Evolutionary conservation across 2,113 vertebrate species (phyloP).

Genomic region (Phalacrocorax pelagicus): DNA sequence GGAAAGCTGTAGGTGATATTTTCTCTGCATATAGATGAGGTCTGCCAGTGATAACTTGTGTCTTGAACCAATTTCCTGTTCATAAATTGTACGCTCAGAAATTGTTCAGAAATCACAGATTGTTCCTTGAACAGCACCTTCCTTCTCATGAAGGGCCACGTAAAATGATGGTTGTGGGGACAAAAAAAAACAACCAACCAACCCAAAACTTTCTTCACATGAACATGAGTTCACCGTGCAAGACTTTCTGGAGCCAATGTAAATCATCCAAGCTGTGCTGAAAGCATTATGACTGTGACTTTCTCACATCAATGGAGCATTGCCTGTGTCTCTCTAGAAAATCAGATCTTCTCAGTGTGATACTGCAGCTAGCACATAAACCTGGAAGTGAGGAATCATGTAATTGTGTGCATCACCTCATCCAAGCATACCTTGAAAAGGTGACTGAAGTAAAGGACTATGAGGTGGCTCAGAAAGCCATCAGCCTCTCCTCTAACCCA

Average conservation of each 20-base stretch:
- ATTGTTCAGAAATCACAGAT: background rate
- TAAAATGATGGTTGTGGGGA: background rate
- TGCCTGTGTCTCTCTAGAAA: background rate
- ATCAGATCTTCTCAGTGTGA: background rate
- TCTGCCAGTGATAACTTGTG: constrained; percentile 45
- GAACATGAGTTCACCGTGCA: background rate
- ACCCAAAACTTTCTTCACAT: background rate
- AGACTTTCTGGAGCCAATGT: background rate
- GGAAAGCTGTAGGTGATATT: constrained; percentile 39
- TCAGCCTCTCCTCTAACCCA: background rate
- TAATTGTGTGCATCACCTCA: background rate
- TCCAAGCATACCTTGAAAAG: background rate
- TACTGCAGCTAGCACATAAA: background rate
- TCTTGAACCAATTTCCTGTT: constrained; percentile 43
- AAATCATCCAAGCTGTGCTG: background rate
- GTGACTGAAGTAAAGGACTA: background rate
- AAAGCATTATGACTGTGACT: background rate
- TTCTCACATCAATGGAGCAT: background rate
- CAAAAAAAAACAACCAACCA: background rate
- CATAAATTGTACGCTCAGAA: background rate
- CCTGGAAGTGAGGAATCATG: background rate
- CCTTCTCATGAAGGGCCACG: background rate
- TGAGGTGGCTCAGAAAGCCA: background rate
- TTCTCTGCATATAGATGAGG: constrained; percentile 5
- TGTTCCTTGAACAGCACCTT: background rate